These are phyloP conservation scores for Eristalinus aeneus DNA, from an alignment of 2,888 invertebrate species.

Conservation along the genomic window DNA sequence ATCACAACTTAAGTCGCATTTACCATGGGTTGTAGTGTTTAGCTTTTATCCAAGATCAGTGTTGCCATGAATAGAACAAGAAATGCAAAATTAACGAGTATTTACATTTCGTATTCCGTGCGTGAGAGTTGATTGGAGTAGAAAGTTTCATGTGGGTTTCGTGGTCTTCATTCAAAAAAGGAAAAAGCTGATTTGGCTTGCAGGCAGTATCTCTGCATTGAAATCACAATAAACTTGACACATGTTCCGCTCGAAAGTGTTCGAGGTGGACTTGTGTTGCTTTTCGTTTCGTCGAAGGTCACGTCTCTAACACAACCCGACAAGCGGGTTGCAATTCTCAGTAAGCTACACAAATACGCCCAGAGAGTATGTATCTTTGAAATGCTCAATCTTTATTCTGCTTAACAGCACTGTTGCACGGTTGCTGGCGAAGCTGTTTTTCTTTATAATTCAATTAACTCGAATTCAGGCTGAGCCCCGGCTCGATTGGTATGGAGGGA, in stretches of 20 bases:
- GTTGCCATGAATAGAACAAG: slow-evolving; percentile 23
- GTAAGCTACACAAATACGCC: slow-evolving; percentile 6
- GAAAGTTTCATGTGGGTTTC: slow-evolving; percentile 43
- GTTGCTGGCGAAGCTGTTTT: slow-evolving; percentile 37
- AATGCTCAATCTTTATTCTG: slow-evolving; percentile 34
- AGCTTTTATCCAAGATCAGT: slow-evolving; percentile 45
- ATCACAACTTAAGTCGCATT: background rate
- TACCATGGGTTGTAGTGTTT: slow-evolving; percentile 48
- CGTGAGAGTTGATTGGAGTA: slow-evolving; percentile 45
- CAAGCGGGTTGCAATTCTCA: background rate
- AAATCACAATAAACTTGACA: slow-evolving; percentile 26
- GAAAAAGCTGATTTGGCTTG: slow-evolving; percentile 17
- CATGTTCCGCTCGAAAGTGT: slow-evolving; percentile 39
- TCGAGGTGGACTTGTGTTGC: slow-evolving; percentile 6
- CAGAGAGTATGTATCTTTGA: slow-evolving; percentile 37
- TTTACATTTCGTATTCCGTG: slow-evolving; percentile 55
- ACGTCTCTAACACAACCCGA: background rate
- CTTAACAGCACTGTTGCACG: slow-evolving; percentile 37
- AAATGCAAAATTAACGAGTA: slow-evolving; percentile 23
- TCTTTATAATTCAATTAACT: slow-evolving; percentile 56
- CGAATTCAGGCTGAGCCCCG: slow-evolving; percentile 29
- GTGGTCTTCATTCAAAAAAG: slow-evolving; percentile 31
- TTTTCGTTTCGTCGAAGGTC: slow-evolving; percentile 66
- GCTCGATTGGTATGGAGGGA: slow-evolving; percentile 2
- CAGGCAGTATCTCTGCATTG: background rate